These are phyloP conservation scores for Choreutis nemorana DNA, from an alignment of 2,888 invertebrate species.

Conservation along the genomic window DNA sequence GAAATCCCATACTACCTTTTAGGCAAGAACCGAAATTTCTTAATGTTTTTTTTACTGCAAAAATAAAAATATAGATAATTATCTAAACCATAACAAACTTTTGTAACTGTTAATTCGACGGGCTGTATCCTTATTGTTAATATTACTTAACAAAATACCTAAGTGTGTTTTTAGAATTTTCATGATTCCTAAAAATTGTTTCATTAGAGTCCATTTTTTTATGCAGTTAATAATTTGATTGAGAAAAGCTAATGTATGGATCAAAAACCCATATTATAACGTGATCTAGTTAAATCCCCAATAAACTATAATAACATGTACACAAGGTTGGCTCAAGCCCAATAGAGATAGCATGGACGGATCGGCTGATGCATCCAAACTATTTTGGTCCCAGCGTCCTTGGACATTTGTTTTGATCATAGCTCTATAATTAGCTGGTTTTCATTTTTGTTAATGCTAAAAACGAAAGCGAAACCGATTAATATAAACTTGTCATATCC, in stretches of 20 bases:
- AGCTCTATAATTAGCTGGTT: constrained; percentile 30
- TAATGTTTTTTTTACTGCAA: constrained; percentile 5
- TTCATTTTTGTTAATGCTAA: constrained; percentile 17
- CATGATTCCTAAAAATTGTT: too few relatives aligned
- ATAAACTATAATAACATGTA: constrained; percentile 3
- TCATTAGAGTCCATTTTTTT: too few relatives aligned
- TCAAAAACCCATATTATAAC: constrained; percentile 25
- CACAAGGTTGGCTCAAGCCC: constrained; percentile 32
- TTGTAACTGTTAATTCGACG: too few relatives aligned
- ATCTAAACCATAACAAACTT: too few relatives aligned
- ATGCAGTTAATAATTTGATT: too few relatives aligned
- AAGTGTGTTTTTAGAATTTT: too few relatives aligned
- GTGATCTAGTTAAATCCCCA: constrained; percentile 1
- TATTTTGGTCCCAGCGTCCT: constrained; percentile 46
- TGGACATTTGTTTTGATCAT: constrained; percentile 38
- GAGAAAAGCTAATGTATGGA: too few relatives aligned
- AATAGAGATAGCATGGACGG: constrained; percentile 29
- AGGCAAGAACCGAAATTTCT: constrained; percentile 1
- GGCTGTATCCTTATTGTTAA: too few relatives aligned
- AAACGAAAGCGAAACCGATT: background rate
- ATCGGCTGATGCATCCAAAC: constrained; percentile 42
- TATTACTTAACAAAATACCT: too few relatives aligned
- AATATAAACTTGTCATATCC: background rate
- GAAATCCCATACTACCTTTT: constrained; percentile 4
- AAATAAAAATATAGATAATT: too few relatives aligned